Conservation (phyloP, 2,888 invertebrate genomes). For the Diogma glabrata region DNA sequence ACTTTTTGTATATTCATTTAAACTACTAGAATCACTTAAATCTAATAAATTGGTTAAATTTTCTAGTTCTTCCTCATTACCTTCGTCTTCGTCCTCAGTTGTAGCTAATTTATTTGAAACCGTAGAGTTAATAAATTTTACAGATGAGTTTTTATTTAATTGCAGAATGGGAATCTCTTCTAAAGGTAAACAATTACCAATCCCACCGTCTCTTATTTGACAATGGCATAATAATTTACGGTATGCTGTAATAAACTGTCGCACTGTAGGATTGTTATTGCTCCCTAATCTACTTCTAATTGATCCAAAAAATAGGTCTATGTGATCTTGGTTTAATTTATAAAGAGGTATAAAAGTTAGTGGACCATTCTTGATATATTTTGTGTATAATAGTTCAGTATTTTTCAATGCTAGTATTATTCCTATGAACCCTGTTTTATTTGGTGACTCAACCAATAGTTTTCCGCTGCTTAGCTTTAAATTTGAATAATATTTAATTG, state of each 20-base stretch:
- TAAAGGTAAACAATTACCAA: conserved; percentile 8
- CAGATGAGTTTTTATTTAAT: not conserved
- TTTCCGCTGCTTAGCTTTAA: conserved; percentile 5
- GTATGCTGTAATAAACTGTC: not conserved
- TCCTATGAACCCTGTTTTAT: conserved; percentile 17
- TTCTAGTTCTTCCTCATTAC: not conserved
- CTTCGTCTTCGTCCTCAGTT: too few species aligned
- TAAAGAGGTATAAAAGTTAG: conserved; percentile 18
- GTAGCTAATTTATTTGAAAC: conserved; percentile 2
- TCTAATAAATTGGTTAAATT: not conserved
- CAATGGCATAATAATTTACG: conserved; percentile 16
- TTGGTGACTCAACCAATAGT: conserved; percentile 1
- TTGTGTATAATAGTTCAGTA: conserved; percentile 3
- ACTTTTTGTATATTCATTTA: not conserved
- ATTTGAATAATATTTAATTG: conserved; percentile 9
- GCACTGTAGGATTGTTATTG: conserved; percentile 16
- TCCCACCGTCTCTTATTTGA: conserved; percentile 10
- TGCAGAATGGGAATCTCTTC: not conserved
- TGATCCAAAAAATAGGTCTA: conserved; percentile 20
- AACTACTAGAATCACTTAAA: not conserved
- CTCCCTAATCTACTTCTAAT: conserved; percentile 17
- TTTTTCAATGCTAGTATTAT: conserved; percentile 13
- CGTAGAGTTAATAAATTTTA: not conserved
- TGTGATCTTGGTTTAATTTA: conserved; percentile 20
- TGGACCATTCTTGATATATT: conserved; percentile 5